These are phyloP conservation scores for Drosophila pegasa DNA, from an alignment of 2,888 invertebrate genomes.

Conservation along the genomic window DNA sequence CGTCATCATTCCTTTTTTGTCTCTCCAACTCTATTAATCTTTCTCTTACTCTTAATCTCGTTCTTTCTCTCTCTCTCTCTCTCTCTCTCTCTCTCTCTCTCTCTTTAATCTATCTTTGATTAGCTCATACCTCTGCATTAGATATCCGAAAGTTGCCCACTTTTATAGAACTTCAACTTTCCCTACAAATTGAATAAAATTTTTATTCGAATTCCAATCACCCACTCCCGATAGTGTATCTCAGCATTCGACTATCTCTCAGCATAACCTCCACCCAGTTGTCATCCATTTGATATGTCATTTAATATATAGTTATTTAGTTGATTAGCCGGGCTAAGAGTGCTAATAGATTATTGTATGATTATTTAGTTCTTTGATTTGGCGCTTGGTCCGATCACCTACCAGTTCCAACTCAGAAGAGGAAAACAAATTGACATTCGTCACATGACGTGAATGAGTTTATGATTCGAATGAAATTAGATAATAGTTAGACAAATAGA, in stretches of 20 bases:
- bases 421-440: background rate
- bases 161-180: background rate
- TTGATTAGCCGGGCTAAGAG: constrained; percentile 8
- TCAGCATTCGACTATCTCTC: background rate
- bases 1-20: no score
- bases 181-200: no score
- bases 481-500: constrained; percentile 41
- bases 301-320: constrained; percentile 20
- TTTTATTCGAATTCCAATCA: background rate
- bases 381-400: background rate
- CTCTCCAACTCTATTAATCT: background rate
- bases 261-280: background rate
- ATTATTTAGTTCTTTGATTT: background rate
- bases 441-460: constrained; percentile 32
- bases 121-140: background rate
- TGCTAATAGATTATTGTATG: constrained; percentile 27
- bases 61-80: background rate
- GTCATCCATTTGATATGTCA: constrained; percentile 11
- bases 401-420: constrained; percentile 16
- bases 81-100: background rate
- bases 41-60: no score
- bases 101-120: background rate
- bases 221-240: background rate
- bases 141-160: background rate
- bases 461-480: constrained; percentile 21